phyloP scores from a whole-genome alignment of 2,113 vertebrate genomes.

The Sinocyclocheilus grahami region DNA sequence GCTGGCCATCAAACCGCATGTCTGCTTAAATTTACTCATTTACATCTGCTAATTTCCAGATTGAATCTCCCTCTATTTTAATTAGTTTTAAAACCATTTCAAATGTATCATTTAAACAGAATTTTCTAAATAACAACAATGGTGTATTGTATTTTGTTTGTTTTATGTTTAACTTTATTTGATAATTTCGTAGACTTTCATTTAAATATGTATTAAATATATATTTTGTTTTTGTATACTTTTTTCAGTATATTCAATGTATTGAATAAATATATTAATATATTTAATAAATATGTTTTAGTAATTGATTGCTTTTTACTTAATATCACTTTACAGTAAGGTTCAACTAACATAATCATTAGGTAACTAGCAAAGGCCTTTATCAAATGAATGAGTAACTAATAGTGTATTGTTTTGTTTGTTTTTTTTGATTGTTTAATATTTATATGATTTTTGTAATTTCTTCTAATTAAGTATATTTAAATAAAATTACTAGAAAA shows the following conservation, averaged over 20 bases:
- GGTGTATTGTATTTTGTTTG: background rate
- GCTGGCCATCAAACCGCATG: background rate
- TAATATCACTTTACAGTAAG: no score
- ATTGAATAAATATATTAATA: no score
- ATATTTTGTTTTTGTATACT: background rate
- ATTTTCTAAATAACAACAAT: background rate
- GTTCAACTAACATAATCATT: no score
- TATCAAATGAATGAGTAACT: no score
- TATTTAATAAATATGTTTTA: no score
- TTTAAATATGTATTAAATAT: background rate
- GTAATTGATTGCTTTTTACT: no score
- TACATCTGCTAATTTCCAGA: background rate
- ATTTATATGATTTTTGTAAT: no score
- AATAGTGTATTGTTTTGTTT: no score
- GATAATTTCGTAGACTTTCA: background rate
- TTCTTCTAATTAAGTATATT: background rate
- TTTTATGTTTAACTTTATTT: background rate
- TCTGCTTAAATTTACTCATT: background rate
- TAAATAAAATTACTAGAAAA: background rate
- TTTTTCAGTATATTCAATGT: no score
- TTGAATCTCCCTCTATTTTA: background rate
- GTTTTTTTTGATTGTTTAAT: no score
- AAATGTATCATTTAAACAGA: background rate
- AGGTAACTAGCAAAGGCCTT: no score
- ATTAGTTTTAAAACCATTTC: background rate